Conservation (phyloP, 2,113 vertebrate genomes). For the Polypterus bichir region DNA sequence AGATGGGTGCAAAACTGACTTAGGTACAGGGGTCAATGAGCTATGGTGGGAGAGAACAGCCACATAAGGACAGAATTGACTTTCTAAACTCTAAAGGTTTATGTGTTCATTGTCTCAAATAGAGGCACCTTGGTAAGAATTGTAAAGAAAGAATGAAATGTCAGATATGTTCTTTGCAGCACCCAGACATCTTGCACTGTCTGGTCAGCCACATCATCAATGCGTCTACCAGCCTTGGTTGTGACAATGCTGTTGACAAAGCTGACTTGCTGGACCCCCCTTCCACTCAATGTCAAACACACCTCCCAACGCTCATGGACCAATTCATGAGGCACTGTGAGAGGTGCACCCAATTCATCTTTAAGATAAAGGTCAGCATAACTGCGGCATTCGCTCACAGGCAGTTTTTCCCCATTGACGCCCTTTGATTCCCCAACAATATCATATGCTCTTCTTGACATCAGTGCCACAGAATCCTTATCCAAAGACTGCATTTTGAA, state of each 20-base stretch:
- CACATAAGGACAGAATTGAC: too few species aligned
- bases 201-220: slow-evolving; percentile 77
- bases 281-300: slow-evolving; percentile 88
- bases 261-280: slow-evolving; percentile 95
- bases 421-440: slow-evolving; percentile 77
- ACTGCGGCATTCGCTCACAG: slow-evolving; percentile 84
- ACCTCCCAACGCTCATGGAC: slow-evolving; percentile 89
- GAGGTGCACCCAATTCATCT: slow-evolving; percentile 62
- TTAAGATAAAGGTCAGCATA: slow-evolving; percentile 90
- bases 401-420: slow-evolving; percentile 71
- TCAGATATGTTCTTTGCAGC: too few species aligned
- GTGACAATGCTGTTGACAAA: slow-evolving; percentile 98
- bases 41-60: too few species aligned
- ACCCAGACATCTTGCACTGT: too few species aligned
- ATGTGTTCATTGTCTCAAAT: too few species aligned
- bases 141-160: too few species aligned
- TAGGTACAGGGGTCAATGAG: too few species aligned
- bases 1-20: too few species aligned
- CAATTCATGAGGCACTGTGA: slow-evolving; percentile 71
- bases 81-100: too few species aligned
- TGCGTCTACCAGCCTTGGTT: slow-evolving; percentile 92
- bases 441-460: slow-evolving; percentile 89
- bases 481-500: slow-evolving; percentile 88
- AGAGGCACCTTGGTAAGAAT: too few species aligned
- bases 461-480: slow-evolving; percentile 84